Conservation (phyloP, 2,113 vertebrate species). For the Sterrhoptilus dennistouni region DNA sequence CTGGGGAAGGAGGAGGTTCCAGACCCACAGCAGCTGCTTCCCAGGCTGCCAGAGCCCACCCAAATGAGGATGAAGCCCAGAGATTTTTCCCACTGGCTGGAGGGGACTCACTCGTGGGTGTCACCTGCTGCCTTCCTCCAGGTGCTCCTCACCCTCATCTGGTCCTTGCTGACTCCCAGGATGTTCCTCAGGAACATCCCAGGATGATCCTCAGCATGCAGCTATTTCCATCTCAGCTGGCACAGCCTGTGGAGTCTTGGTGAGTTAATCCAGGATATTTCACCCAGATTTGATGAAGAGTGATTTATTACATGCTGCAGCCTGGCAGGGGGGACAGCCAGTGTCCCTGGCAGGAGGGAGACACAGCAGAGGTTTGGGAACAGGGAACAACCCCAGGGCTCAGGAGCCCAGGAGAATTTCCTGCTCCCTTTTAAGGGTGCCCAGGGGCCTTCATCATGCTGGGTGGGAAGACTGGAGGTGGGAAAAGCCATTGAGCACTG, state of each 20-base stretch:
- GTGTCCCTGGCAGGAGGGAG: neutral
- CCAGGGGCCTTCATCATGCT: fast-evolving
- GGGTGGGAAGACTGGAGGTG: neutral
- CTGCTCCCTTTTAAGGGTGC: neutral
- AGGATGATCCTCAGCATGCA: neutral
- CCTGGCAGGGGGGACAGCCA: neutral
- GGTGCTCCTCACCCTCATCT: neutral
- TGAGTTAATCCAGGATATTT: neutral
- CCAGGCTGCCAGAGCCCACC: neutral
- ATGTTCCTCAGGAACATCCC: neutral
- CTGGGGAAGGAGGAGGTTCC: neutral
- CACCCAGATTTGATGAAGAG: neutral
- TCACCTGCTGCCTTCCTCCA: neutral
- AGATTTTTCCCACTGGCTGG: neutral
- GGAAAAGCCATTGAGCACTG: neutral
- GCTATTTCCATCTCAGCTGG: neutral
- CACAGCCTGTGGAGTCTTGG: neutral
- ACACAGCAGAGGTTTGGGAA: fast-evolving
- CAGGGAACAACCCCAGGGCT: neutral
- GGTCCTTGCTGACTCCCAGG: neutral
- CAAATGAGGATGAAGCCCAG: neutral
- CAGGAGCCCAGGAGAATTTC: neutral
- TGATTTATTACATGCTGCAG: fast-evolving
- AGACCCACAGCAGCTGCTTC: neutral
- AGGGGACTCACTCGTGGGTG: fast-evolving